A percentile compares a stretch with the other conserved stretches of the same genome.
phyloP scores from a whole-genome alignment of 2,113 vertebrate genomes.

The Vulpes ferrilata region DNA sequence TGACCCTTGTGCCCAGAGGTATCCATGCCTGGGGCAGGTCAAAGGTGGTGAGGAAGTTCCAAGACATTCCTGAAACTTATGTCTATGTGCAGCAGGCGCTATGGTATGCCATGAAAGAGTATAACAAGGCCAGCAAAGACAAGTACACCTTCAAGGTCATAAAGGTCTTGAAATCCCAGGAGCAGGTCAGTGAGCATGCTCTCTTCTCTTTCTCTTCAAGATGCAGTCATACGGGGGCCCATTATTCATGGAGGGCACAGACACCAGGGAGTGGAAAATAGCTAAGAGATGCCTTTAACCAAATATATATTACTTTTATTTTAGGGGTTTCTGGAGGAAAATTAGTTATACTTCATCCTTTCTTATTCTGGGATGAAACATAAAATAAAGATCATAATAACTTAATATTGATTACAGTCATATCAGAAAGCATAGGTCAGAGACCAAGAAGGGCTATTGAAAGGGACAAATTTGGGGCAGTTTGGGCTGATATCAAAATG shows the following conservation, averaged over 20 bases:
- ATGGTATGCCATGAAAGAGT: conserved; percentile 76
- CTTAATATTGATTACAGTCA: not conserved
- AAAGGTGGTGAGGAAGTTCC: conserved; percentile 45
- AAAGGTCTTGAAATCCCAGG: conserved; percentile 67
- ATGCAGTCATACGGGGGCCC: no score
- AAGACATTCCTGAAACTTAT: conserved; percentile 50
- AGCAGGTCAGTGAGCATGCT: conserved; percentile 67
- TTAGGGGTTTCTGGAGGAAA: not conserved
- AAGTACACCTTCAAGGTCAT: conserved; percentile 40
- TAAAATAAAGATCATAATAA: conserved; percentile 34
- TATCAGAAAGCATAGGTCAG: not conserved
- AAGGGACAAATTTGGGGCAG: not conserved
- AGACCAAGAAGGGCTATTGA: not conserved
- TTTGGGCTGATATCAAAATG: not conserved
- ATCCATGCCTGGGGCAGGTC: not conserved
- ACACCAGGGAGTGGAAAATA: not conserved
- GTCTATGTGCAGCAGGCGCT: conserved; percentile 76
- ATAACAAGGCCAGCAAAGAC: conserved; percentile 67
- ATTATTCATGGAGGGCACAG: not conserved
- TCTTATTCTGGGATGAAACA: not conserved
- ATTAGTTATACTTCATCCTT: not conserved
- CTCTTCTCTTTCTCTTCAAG: not conserved
- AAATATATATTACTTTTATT: not conserved
- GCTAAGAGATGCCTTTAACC: not conserved
- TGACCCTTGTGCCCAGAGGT: not conserved